Evolutionary conservation across 2,797 vertebrate species (phyloP), one percentile per base, ranked within the genome.

Genomic region (Lagocephalus sceleratus): DNA sequence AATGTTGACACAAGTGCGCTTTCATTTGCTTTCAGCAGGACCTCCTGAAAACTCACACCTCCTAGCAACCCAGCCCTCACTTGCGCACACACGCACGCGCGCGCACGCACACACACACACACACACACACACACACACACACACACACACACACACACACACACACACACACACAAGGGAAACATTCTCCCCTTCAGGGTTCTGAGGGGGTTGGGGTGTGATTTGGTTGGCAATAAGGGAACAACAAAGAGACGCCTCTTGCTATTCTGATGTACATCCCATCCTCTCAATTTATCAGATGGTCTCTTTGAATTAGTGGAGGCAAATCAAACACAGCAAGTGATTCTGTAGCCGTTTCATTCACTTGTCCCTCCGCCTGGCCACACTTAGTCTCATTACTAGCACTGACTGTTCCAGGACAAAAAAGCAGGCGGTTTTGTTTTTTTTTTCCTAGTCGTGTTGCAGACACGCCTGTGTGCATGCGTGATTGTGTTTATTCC

Each of bases 1-100:
- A 82, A 79, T 86, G 84, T 87, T 87, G 81, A 84, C 84, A 86
- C 82, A 89, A 86, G 85, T 80, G 80, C 66, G 76, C 70, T 84
- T 87, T 90, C 83, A 89, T 89, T 89, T 88, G 85, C 83, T 91
- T 90, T 90, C 82, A 73, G 68, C 84, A 83, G 70, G 76, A 83
- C 74, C 74, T 76, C 78, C 81, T 66, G 78, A 84, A 87, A 88
- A 86, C 76, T 87, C 76, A 50, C 81, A 85, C 80, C 70, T 85
- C 85, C 78, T 80, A 75, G 81, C 79, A 85, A 83, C 79, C 56
- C 47, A 17, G 56, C 56, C 42, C 57, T 41, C 9, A 62, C 29
- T 53, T 5, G 43, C 57, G 6, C 52, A 23, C 49, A 8, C 25
- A 2, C 52, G 6, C 44, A 16, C 35, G 0, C 35, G 8, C 58